phyloP scores from a whole-genome alignment of 1,140 invertebrate genomes.

The Orius insidiosus region DNA sequence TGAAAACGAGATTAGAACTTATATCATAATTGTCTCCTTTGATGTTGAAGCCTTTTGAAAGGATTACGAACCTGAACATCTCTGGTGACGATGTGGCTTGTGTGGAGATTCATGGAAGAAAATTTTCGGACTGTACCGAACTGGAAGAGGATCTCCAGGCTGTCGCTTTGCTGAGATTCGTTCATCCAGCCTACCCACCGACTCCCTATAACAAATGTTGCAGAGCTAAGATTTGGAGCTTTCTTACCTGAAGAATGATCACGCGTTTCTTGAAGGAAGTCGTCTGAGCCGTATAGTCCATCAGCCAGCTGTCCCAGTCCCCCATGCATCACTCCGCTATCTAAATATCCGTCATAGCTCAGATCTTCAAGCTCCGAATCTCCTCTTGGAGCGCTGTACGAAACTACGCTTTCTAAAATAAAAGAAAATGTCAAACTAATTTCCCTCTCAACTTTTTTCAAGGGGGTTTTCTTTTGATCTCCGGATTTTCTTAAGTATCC shows the following conservation, averaged over 20 bases:
- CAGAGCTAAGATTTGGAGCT: too few species aligned
- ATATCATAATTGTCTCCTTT: too few species aligned
- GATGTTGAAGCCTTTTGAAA: too few species aligned
- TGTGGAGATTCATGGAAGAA: conserved; percentile 53
- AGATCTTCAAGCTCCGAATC: conserved; percentile 34
- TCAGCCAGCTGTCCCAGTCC: conserved; percentile 46
- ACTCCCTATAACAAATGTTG: too few species aligned
- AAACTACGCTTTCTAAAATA: conserved; percentile 34
- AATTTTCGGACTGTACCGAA: conserved; percentile 63
- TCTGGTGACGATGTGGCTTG: conserved; percentile 51
- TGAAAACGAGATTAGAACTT: too few species aligned
- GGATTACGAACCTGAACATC: conserved; percentile 44
- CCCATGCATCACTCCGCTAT: conserved; percentile 27
- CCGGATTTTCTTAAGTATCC: too few species aligned
- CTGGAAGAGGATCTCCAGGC: conserved; percentile 55
- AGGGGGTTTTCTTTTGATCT: too few species aligned
- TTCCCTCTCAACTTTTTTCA: too few species aligned
- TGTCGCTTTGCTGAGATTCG: conserved; percentile 30
- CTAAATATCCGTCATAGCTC: conserved; percentile 41
- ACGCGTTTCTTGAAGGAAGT: conserved; percentile 28
- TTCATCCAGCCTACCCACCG: conserved; percentile 85
- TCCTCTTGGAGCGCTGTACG: conserved; percentile 43
- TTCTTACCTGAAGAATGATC: conserved; percentile 18
- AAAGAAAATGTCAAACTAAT: too few species aligned
- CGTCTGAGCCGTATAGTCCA: conserved; percentile 34